These are phyloP conservation scores for Ptychoptera contaminata DNA, from an alignment of 2,888 invertebrate species.

Conservation along the genomic window DNA sequence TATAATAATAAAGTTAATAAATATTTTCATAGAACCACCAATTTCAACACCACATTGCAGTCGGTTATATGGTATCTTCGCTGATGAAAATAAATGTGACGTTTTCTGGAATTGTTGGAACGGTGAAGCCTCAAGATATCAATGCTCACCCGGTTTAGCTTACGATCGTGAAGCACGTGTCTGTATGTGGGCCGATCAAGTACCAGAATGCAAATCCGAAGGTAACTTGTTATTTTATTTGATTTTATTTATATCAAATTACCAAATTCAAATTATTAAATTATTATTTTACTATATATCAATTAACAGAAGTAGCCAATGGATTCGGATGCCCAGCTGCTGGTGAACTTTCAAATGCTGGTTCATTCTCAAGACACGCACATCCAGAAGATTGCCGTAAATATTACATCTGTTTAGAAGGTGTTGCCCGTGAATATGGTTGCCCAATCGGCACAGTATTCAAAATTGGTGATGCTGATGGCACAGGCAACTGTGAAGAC, in stretches of 20 bases:
- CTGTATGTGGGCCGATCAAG: constrained; percentile 95
- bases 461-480: constrained; percentile 83
- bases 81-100: constrained; percentile 76
- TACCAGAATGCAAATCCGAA: constrained; percentile 79
- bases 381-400: constrained; percentile 91
- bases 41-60: constrained; percentile 71
- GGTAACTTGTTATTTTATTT: constrained; percentile 37
- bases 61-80: constrained; percentile 81
- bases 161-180: constrained; percentile 87
- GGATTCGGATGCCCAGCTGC: constrained; percentile 76
- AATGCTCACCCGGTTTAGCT: constrained; percentile 87
- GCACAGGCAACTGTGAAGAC: constrained; percentile 85
- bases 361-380: constrained; percentile 86
- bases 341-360: constrained; percentile 66
- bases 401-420: constrained; percentile 87
- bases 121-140: constrained; percentile 84
- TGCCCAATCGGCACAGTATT: constrained; percentile 93
- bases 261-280: not conserved
- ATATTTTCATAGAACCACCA: constrained; percentile 52
- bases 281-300: not conserved
- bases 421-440: constrained; percentile 81
- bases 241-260: too few relatives aligned
- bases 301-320: constrained; percentile 66
- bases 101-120: constrained; percentile 97
- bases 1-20: not conserved